Evolutionary conservation across 2,888 invertebrate species (phyloP).

Genomic region (Peribatodes rhomboidaria): DNA sequence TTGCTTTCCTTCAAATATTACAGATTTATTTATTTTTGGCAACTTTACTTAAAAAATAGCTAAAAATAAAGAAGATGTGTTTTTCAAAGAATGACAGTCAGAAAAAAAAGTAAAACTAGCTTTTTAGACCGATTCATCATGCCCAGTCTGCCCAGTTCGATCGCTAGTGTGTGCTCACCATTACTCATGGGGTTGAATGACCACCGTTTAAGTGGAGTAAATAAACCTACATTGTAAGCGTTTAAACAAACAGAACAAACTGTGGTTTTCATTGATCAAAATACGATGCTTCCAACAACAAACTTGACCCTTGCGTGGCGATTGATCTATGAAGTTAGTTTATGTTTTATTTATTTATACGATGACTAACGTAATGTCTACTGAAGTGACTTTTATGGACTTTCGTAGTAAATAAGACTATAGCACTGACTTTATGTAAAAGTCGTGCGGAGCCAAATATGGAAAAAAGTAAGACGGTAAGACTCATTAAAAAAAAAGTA

Average conservation of each 20-base stretch:
- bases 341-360: not conserved
- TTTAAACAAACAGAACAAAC: slow-evolving; percentile 20
- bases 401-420: no score
- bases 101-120: not conserved
- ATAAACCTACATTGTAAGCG: slow-evolving; percentile 34
- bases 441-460: no score
- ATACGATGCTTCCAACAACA: slow-evolving; percentile 15
- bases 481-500: no score
- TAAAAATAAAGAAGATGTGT: no score
- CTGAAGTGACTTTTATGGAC: no score
- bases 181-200: slow-evolving; percentile 34
- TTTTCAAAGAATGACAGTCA: no score
- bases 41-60: no score
- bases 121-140: not conserved
- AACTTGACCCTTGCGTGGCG: slow-evolving; percentile 3
- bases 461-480: no score
- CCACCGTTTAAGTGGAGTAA: slow-evolving; percentile 34
- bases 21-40: no score
- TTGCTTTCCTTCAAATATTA: no score
- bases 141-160: not conserved
- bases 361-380: not conserved
- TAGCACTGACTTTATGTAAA: no score
- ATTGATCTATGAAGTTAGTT: not conserved
- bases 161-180: slow-evolving; percentile 25
- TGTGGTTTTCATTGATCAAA: slow-evolving; percentile 33